A percentile compares a stretch with the other conserved stretches of the same genome.
These are phyloP conservation scores for Malacosoma neustria DNA, from an alignment of 2,888 invertebrate genomes.

Conservation along the genomic window DNA sequence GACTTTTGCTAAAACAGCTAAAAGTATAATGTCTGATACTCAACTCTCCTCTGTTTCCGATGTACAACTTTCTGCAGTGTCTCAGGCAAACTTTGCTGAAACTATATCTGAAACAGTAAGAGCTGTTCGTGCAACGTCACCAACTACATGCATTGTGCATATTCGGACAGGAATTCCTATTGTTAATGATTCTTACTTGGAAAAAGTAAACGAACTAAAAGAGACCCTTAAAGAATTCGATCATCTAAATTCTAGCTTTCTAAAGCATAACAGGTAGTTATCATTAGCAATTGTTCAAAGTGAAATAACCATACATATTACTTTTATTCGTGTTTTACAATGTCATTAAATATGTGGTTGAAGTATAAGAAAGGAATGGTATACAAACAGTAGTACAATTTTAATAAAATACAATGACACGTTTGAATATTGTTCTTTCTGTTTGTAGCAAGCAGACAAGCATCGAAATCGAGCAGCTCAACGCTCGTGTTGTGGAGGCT, in stretches of 20 bases:
- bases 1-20: conserved; percentile 27
- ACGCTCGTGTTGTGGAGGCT: conserved; percentile 95
- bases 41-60: conserved; percentile 14
- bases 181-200: conserved; percentile 72
- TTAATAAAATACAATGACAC: no score
- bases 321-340: no score
- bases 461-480: conserved; percentile 98
- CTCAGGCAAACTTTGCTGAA: conserved; percentile 30
- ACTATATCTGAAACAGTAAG: conserved; percentile 37
- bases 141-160: conserved; percentile 45
- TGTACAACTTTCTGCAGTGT: conserved; percentile 23
- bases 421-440: conserved; percentile 16
- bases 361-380: no score
- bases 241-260: conserved; percentile 70
- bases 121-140: conserved; percentile 39
- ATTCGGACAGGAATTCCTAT: conserved; percentile 47
- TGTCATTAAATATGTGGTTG: no score
- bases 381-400: no score
- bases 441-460: conserved; percentile 92
- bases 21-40: conserved; percentile 27
- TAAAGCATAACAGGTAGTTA: conserved; percentile 75
- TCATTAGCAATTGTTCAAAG: neutral
- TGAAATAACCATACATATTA: no score
- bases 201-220: conserved; percentile 76
- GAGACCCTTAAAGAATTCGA: conserved; percentile 78